These are phyloP conservation scores for Psittacula cyanocephala DNA, from an alignment of 2,113 vertebrate genomes.

Conservation along the genomic window DNA sequence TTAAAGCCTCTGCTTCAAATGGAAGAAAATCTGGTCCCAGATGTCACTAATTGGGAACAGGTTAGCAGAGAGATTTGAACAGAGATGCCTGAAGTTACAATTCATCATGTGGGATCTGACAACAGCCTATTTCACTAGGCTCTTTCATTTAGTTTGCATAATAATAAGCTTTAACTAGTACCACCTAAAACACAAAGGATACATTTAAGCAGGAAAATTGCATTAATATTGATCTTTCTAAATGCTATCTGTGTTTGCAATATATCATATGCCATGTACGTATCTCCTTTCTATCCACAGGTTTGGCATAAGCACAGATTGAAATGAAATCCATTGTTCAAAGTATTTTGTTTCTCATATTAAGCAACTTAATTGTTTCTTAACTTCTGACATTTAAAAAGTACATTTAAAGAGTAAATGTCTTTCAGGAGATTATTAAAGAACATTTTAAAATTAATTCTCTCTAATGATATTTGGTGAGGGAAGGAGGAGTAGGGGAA, in stretches of 20 bases:
- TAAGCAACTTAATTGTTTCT: neutral
- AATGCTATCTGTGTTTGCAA: neutral
- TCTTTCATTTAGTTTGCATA: slow-evolving; percentile 20
- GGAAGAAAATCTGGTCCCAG: slow-evolving; percentile 46
- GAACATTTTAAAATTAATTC: neutral
- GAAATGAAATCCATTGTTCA: neutral
- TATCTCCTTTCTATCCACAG: neutral
- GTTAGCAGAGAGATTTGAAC: slow-evolving; percentile 10
- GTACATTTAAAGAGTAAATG: neutral
- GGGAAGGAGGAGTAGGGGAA: neutral
- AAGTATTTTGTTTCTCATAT: neutral
- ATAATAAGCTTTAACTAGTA: neutral
- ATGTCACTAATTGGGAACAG: slow-evolving; percentile 72
- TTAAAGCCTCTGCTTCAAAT: slow-evolving; percentile 31
- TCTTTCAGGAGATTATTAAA: neutral
- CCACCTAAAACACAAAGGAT: neutral
- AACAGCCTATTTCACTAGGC: neutral
- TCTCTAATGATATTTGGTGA: neutral
- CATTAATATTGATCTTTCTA: neutral
- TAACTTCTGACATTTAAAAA: neutral
- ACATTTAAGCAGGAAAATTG: neutral
- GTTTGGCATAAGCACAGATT: neutral
- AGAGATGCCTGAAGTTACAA: slow-evolving; percentile 34
- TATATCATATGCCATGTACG: neutral
- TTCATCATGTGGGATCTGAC: slow-evolving; percentile 29